These are phyloP conservation scores for Eristalis pertinax DNA, from an alignment of 2,888 invertebrate species.

Conservation along the genomic window DNA sequence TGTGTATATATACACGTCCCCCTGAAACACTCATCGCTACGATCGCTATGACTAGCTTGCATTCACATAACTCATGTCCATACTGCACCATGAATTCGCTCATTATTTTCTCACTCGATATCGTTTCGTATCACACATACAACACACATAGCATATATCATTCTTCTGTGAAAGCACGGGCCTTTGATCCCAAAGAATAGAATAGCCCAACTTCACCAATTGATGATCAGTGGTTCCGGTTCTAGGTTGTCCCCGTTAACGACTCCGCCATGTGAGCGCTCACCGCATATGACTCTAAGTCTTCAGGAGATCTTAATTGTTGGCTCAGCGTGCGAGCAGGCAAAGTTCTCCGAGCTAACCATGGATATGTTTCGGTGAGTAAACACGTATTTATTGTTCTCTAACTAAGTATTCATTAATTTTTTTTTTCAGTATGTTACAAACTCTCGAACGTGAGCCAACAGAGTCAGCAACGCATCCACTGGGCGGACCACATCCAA, in stretches of 20 bases:
- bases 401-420: neutral
- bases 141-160: conserved; percentile 73
- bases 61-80: conserved; percentile 54
- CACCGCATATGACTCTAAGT: conserved; percentile 91
- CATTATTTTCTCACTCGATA: conserved; percentile 76
- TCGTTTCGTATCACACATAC: conserved; percentile 71
- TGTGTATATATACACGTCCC: conserved; percentile 31
- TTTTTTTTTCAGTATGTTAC: conserved; percentile 87
- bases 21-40: conserved; percentile 64
- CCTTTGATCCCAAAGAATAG: conserved; percentile 79
- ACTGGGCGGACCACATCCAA: conserved; percentile 82
- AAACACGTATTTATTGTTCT: neutral
- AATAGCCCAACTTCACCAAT: conserved; percentile 81
- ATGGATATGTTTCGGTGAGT: conserved; percentile 93
- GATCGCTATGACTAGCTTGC: conserved; percentile 62
- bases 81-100: conserved; percentile 77
- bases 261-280: conserved; percentile 93
- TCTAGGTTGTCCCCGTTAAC: conserved; percentile 90
- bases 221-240: conserved; percentile 82
- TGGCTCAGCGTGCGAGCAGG: conserved; percentile 96
- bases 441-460: conserved; percentile 96
- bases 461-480: conserved; percentile 90
- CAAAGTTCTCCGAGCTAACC: conserved; percentile 97
- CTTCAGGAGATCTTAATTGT: conserved; percentile 97
- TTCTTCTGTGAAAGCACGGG: conserved; percentile 83